phyloP scores from a whole-genome alignment of 2,113 vertebrate species.

The Bufo gargarizans region DNA sequence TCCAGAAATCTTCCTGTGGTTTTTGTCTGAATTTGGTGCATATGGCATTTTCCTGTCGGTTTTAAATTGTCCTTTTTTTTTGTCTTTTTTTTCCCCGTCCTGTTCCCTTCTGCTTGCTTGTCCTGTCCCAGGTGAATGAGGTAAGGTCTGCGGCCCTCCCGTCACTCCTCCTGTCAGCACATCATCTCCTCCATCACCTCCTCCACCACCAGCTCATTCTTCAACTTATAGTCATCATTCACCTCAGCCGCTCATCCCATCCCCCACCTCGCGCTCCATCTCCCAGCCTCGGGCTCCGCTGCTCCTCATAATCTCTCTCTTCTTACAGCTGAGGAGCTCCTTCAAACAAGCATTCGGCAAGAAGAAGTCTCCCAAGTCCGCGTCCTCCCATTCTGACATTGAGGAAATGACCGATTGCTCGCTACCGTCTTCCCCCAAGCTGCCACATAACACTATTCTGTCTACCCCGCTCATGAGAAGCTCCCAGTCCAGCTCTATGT shows the following conservation, averaged over 20 bases:
- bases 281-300: not conserved
- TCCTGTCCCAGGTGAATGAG: constrained; percentile 95
- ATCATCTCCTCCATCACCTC: constrained; percentile 16
- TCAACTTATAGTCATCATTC: constrained; percentile 3
- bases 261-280: not conserved
- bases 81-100: constrained; percentile 68
- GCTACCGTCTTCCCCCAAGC: constrained; percentile 91
- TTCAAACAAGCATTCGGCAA: constrained; percentile 99
- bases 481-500: constrained; percentile 93
- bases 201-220: not conserved
- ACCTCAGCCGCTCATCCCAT: not conserved
- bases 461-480: constrained; percentile 83
- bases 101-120: constrained; percentile 81
- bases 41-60: constrained; percentile 66
- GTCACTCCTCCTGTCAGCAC: constrained; percentile 58
- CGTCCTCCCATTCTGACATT: constrained; percentile 97
- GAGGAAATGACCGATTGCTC: constrained; percentile 98
- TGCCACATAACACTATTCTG: constrained; percentile 79
- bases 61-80: constrained; percentile 78
- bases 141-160: constrained; percentile 77
- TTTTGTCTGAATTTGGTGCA: constrained; percentile 7
- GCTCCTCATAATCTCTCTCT: not conserved
- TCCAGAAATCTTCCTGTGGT: not conserved
- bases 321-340: constrained; percentile 90
- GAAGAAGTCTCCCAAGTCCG: constrained; percentile 98